Base-by-base conservation (phyloP, 1,140 invertebrate species). In the Atta colombica region DNA sequence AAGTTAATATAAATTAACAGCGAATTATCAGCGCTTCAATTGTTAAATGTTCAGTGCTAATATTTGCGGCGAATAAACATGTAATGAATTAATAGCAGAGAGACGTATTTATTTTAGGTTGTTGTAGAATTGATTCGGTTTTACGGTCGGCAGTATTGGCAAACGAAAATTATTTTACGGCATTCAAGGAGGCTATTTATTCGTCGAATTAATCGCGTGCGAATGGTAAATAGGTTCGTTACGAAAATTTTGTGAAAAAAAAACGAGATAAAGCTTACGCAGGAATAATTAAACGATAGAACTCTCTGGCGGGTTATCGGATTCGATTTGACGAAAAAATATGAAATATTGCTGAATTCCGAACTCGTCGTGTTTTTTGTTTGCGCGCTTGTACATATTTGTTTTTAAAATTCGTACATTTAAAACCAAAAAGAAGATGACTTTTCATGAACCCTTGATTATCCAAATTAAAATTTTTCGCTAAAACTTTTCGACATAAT, bases 211-310 rank as follows among this genome's bases (percentile, higher is more conserved):
- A 84, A 84, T 84, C 39, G 80, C 55, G 80, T 69, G 55, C 58
- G 18, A 84, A 84, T 75, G 80, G 80, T 84, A 84, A 84, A 84
- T 84, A 84, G 80, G 80, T 84, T 14, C 55, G 55, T 74, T 61
- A 55, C 28, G 58, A 45, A 51, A 84, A 84, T 84, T 84, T 84
- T 8, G 39, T 14, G 28, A 74, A 84, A 72, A 63, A 31, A 82
- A 84, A 51, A 55, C 63, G 69, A 84, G 55, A 63, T 82, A 61
- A 51, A 84, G 80, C 69, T 75, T 58, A 84, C 80, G 55, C 39
- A 10, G 25, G 35, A 74, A 82, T 82, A 82, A 84, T 84, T 75
- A 75, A 84, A 84, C 55, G 80, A 63, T 84, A 28, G n/a, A 84
- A 84, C 14, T 84, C 31, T 61, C 55, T 61, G 69, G 80, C n/a